Percentiles rank a stretch among this genome's conserved stretches.
These are phyloP conservation scores for Cantharis rufa DNA, from an alignment of 2,888 invertebrate species.

Conservation along the genomic window DNA sequence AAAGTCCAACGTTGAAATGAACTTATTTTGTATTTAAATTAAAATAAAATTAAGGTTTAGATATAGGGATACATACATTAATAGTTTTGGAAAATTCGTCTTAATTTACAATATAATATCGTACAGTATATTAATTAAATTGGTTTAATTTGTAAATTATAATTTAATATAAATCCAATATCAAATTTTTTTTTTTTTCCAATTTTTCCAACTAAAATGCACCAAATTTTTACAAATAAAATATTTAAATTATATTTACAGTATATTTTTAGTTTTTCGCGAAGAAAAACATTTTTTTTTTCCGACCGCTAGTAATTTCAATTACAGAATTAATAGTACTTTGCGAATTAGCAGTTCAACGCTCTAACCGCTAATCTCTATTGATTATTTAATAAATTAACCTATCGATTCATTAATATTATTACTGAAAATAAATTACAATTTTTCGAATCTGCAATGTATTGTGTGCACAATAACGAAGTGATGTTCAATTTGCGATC, in stretches of 20 bases:
- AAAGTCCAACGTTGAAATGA: background rate
- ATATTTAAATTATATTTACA: too few relatives aligned
- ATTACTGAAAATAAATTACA: background rate
- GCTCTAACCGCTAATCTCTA: too few relatives aligned
- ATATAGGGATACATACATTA: background rate
- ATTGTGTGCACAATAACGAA: background rate
- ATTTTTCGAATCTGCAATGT: background rate
- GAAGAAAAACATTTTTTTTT: too few relatives aligned
- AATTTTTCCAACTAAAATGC: too few relatives aligned
- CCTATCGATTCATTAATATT: too few relatives aligned
- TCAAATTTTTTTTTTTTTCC: too few relatives aligned
- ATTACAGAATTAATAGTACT: too few relatives aligned
- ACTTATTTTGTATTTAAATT: background rate
- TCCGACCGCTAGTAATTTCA: too few relatives aligned
- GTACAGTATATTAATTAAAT: background rate
- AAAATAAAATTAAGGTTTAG: background rate
- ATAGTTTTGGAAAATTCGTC: background rate
- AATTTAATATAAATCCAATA: background rate
- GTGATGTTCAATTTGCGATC: background rate
- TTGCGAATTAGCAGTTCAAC: too few relatives aligned
- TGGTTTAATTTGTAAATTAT: background rate
- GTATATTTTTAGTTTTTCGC: too few relatives aligned
- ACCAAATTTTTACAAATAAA: too few relatives aligned
- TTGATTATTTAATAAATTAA: too few relatives aligned
- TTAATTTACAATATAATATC: background rate